Percentiles rank a stretch among this genome's conserved stretches.
phyloP scores from a whole-genome alignment of 2,797 vertebrate genomes.

The Anguilla marmorata region DNA sequence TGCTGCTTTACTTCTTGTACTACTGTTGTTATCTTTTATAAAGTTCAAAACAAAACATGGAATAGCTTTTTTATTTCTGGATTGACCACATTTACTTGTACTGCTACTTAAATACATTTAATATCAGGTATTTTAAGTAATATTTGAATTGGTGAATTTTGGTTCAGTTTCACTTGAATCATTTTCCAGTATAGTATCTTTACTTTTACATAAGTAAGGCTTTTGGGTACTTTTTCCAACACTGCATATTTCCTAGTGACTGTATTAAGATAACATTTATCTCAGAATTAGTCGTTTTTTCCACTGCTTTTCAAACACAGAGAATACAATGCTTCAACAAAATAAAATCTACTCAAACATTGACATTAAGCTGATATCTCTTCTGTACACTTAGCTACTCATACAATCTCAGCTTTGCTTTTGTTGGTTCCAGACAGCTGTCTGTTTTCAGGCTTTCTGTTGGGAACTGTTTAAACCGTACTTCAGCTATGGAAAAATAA shows the following conservation, averaged over 20 bases:
- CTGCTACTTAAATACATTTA: not conserved
- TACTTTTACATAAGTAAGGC: not conserved
- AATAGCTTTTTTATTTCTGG: not conserved
- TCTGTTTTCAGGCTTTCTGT: not conserved
- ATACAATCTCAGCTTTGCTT: not conserved
- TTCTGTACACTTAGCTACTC: not conserved
- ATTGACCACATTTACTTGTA: not conserved
- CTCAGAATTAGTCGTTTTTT: not conserved
- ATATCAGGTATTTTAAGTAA: not conserved
- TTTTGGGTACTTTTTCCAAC: not conserved
- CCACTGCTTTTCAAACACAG: not conserved
- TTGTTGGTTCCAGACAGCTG: not conserved
- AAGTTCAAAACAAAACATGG: not conserved
- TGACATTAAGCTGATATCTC: not conserved
- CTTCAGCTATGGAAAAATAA: not conserved
- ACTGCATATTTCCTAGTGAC: not conserved
- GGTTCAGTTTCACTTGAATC: not conserved
- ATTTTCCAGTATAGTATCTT: not conserved
- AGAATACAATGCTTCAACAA: not conserved
- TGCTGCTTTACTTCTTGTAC: not conserved
- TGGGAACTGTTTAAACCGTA: not conserved
- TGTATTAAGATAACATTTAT: not conserved
- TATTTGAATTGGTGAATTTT: not conserved
- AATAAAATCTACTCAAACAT: conserved; percentile 2
- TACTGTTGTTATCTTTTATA: not conserved